Evolutionary conservation across 2,797 vertebrate genomes (phyloP), one percentile per base, ranked within the genome.

Genomic region (Phataginus tricuspis): DNA sequence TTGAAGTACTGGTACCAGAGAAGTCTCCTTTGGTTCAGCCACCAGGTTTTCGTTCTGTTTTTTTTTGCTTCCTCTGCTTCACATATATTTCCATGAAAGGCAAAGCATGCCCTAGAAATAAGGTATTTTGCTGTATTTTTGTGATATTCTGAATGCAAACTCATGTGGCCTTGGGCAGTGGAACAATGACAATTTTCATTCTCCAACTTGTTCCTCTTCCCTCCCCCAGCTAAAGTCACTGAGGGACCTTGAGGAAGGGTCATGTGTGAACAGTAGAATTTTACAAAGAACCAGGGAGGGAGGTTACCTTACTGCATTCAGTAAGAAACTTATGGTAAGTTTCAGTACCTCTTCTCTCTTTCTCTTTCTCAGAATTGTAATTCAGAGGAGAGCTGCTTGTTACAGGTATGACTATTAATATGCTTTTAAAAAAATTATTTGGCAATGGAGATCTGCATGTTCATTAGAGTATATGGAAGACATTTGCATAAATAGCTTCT

Each of bases 351-450:
- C 31, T 23, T 64, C 29, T 61, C 34, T 53, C 82, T 94, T 83
- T 90, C 74, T 91, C 49, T 96, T 96, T 90, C 94, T 96, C 74
- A 93, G 95, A 94, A 93, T 80, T 86, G 34, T 74, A 86, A 88
- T 88, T 91, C 83, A 83, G 16, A 85, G 83, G 29, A 57, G 78
- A 83, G 83, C 16, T 86, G 55, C n/a, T 77, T 72, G 45, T 91
- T 72, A 97, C 14, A 82, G 71, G 79, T 42, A 72, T 94, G 92
- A 72, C 8, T 82, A 57, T 64, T 85, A 74, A 77, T 51, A 66
- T 64, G 6, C 14, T 86, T 91, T 45, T 45, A 1, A 45, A 45
- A 45, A 45, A 45, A 45, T 7, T 45, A 10, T 45, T 89, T 91
- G 64, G 42, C 39, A 86, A 51, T 23, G 64, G 83, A 69, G 19